These are phyloP conservation scores for Aphelocoma californica DNA, from an alignment of 2,797 vertebrate species.

Conservation along the genomic window DNA sequence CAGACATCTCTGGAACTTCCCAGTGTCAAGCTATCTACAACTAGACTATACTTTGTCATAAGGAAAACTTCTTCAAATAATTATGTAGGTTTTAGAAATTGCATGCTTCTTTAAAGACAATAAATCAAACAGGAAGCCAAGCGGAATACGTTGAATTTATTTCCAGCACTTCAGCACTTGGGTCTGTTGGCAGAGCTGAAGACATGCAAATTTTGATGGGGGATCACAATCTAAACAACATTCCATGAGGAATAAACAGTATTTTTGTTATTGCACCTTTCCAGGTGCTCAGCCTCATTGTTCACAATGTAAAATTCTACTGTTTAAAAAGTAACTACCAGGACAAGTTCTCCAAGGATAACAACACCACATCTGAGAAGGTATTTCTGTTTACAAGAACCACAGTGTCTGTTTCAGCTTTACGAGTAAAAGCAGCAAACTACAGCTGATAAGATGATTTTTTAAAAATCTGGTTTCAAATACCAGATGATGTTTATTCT, in stretches of 20 bases:
- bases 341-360: background rate
- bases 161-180: background rate
- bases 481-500: background rate
- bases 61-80: background rate
- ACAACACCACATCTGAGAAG: background rate
- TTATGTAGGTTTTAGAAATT: background rate
- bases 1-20: background rate
- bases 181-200: background rate
- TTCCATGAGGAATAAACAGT: background rate
- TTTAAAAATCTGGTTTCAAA: background rate
- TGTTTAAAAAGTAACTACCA: background rate
- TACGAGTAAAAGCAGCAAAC: background rate
- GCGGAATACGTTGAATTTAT: background rate
- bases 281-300: background rate
- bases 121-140: background rate
- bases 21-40: background rate
- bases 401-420: background rate
- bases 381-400: background rate
- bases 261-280: background rate
- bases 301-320: background rate
- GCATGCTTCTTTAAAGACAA: background rate
- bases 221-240: background rate
- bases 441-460: background rate
- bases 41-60: background rate
- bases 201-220: accelerated